Evolutionary conservation across 2,797 vertebrate species (phyloP).

Genomic region (Kryptopterus vitreolus): DNA sequence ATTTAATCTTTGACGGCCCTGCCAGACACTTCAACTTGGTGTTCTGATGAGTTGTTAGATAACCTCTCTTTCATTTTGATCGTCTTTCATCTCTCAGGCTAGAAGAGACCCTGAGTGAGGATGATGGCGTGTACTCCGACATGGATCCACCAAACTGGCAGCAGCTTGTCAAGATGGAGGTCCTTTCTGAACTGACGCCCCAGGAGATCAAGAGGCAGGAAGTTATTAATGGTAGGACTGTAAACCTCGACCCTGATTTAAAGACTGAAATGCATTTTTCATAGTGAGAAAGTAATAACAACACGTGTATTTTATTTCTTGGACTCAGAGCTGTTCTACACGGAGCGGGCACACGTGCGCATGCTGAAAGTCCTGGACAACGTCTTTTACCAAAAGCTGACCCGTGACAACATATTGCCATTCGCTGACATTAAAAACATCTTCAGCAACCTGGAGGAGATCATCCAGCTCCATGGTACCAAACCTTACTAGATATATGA

Average conservation of each 20-base stretch:
- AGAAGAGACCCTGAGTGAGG: constrained; percentile 89
- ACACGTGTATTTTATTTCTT: neutral
- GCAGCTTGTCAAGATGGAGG: constrained; percentile 85
- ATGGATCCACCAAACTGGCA: constrained; percentile 92
- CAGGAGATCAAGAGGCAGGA: constrained; percentile 95
- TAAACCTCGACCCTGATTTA: neutral
- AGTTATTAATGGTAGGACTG: constrained; percentile 89
- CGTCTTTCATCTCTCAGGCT: constrained; percentile 65
- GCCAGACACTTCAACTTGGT: neutral
- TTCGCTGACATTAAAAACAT: constrained; percentile 85
- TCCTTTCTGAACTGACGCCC: constrained; percentile 81
- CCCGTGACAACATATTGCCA: constrained; percentile 81
- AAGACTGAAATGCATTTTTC: neutral
- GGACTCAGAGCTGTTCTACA: constrained; percentile 87
- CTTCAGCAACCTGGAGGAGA: constrained; percentile 93
- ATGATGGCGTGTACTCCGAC: constrained; percentile 78
- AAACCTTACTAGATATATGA: too few relatives aligned
- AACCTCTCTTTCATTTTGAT: neutral
- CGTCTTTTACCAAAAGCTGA: constrained; percentile 90
- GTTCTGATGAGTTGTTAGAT: neutral
- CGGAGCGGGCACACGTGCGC: constrained; percentile 88
- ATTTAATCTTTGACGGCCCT: neutral
- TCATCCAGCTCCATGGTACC: constrained; percentile 90
- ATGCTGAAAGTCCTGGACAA: constrained; percentile 88
- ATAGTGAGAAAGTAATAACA: neutral